These are phyloP conservation scores for Wasmannia auropunctata DNA, from an alignment of 1,140 invertebrate species.

Conservation along the genomic window DNA sequence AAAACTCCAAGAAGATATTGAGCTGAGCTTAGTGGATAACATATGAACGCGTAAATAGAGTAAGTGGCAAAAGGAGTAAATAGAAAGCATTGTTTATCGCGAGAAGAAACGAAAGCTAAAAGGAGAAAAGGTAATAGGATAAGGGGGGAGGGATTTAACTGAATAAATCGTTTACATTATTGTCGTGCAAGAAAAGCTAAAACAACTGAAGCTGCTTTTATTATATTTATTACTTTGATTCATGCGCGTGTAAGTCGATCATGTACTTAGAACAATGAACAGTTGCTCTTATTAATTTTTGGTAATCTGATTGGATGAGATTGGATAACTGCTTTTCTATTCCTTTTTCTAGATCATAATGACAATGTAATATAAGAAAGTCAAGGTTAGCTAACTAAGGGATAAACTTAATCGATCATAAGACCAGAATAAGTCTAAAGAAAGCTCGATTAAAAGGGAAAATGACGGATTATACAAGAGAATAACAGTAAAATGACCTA, in stretches of 20 bases:
- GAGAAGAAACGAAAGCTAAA: conserved; percentile 3
- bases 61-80: conserved; percentile 4
- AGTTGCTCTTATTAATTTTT: too few species aligned
- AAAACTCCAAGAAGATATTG: conserved; percentile 1
- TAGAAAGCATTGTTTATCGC: conserved; percentile 1
- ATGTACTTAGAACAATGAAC: neutral
- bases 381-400: neutral
- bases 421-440: conserved; percentile 10
- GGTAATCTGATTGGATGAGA: too few species aligned
- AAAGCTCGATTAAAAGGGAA: conserved; percentile 13
- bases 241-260: neutral
- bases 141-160: conserved; percentile 29
- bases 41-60: conserved; percentile 2
- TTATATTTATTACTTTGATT: neutral
- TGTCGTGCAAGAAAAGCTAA: neutral
- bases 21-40: neutral
- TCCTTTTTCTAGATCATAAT: neutral
- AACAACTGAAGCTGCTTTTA: neutral
- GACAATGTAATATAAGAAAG: neutral
- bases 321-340: neutral
- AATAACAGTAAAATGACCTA: too few species aligned
- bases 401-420: neutral
- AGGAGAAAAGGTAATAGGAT: conserved; percentile 3
- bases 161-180: neutral
- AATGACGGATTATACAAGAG: neutral